Conservation (phyloP, 2,797 vertebrate genomes). For the Benthosema pterotum region DNA sequence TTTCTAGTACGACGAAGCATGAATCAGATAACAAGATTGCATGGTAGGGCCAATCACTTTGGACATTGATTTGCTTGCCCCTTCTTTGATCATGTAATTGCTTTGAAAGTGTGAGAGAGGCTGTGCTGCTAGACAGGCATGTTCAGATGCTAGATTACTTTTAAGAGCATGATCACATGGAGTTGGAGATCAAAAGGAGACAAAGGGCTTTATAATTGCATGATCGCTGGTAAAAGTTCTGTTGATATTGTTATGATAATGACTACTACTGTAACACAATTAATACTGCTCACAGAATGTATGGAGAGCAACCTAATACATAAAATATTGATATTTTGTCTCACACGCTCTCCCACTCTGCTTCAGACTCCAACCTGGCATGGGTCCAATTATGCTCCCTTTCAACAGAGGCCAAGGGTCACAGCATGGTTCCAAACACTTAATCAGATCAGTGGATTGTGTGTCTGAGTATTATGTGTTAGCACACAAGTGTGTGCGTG, state of each 20-base stretch:
- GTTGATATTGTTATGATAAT: slow-evolving; percentile 4
- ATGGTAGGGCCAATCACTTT: slow-evolving; percentile 71
- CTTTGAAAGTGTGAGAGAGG: slow-evolving; percentile 55
- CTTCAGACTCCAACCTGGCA: slow-evolving; percentile 1
- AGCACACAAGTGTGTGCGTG: slow-evolving; percentile 8
- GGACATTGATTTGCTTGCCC: slow-evolving; percentile 70
- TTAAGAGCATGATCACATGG: slow-evolving; percentile 24
- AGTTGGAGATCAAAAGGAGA: slow-evolving; percentile 10
- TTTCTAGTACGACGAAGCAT: too few relatives aligned
- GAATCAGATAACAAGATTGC: slow-evolving; percentile 47
- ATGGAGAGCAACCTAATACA: slow-evolving; percentile 20
- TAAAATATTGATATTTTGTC: slow-evolving; percentile 19
- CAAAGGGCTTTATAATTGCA: neutral
- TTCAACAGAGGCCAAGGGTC: slow-evolving; percentile 13
- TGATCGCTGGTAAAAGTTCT: slow-evolving; percentile 20
- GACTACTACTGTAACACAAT: slow-evolving; percentile 21
- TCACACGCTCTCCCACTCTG: slow-evolving; percentile 1
- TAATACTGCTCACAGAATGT: slow-evolving; percentile 29
- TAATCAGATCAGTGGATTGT: slow-evolving; percentile 19
- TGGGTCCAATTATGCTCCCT: slow-evolving; percentile 11
- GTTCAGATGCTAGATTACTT: slow-evolving; percentile 51
- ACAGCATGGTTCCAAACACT: slow-evolving; percentile 18
- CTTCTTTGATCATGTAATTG: slow-evolving; percentile 76
- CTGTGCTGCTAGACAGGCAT: slow-evolving; percentile 61
- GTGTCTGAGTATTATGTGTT: neutral